Conservation (phyloP, 2,888 invertebrate genomes). For the Ophion obscuratus region DNA sequence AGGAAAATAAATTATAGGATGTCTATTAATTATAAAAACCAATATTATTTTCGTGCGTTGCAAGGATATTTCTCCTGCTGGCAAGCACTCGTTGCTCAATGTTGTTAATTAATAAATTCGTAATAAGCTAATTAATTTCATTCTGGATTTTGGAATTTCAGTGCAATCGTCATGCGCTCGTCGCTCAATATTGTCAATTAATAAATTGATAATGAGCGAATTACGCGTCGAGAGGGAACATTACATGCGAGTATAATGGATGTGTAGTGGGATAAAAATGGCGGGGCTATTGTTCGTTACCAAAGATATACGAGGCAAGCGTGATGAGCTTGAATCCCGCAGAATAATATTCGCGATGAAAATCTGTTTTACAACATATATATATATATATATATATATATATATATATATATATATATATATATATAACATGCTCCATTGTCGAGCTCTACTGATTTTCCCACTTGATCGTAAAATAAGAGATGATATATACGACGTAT, state of each 20-base stretch:
- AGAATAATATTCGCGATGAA: conserved; percentile 54
- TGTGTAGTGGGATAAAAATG: conserved; percentile 1
- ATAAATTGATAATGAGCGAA: conserved; percentile 13
- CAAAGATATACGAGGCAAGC: conserved; percentile 1
- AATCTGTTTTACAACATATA: conserved; percentile 34
- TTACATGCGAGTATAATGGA: not conserved
- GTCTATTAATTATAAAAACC: not conserved
- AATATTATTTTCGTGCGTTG: not conserved
- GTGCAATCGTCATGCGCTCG: no score
- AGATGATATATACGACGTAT: conserved; percentile 31
- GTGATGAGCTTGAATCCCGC: conserved; percentile 29
- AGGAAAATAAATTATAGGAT: not conserved
- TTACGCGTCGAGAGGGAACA: conserved; percentile 12
- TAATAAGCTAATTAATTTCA: no score
- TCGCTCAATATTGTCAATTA: not conserved
- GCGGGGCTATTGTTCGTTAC: conserved; percentile 32
- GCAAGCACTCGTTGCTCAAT: not conserved
- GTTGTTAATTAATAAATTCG: no score
- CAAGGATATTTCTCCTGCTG: not conserved
- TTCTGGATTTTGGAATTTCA: no score
- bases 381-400: conserved; percentile 4
- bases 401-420: conserved; percentile 1
- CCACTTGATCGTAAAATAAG: conserved; percentile 34
- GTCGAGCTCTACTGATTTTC: not conserved
- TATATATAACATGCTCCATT: conserved; percentile 7